phyloP scores from a whole-genome alignment of 2,113 vertebrate species.

The Uria aalge region DNA sequence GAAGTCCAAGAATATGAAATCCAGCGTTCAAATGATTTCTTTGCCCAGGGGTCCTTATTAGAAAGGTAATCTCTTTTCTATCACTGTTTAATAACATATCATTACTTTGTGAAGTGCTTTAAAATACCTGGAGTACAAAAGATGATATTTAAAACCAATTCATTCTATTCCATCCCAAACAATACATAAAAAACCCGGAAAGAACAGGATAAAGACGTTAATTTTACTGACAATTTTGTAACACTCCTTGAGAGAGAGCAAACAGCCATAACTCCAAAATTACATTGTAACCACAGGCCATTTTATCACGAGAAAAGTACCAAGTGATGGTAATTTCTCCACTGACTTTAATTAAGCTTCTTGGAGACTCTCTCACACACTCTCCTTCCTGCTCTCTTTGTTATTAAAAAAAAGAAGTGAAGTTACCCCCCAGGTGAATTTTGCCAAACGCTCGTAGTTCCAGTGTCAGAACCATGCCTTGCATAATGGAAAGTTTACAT shows the following conservation, averaged over 20 bases:
- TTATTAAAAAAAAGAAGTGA: not conserved
- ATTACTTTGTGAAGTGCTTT: slow-evolving; percentile 33
- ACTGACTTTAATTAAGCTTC: slow-evolving; percentile 12
- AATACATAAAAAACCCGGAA: not conserved
- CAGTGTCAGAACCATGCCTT: not conserved
- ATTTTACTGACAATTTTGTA: slow-evolving; percentile 25
- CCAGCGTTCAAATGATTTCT: not conserved
- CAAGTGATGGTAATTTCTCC: not conserved
- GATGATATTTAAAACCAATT: slow-evolving; percentile 25
- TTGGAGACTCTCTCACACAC: not conserved
- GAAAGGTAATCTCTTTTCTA: slow-evolving; percentile 46
- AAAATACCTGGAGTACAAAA: slow-evolving; percentile 27
- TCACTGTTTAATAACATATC: slow-evolving; percentile 38
- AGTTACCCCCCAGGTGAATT: slow-evolving; percentile 6
- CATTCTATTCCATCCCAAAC: not conserved
- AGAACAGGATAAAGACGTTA: not conserved
- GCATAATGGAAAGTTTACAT: slow-evolving; percentile 70
- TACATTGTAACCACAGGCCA: not conserved
- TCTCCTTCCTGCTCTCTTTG: not conserved
- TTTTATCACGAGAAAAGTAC: not conserved
- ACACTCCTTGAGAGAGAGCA: not conserved
- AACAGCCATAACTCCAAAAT: slow-evolving; percentile 18
- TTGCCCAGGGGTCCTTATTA: slow-evolving; percentile 37
- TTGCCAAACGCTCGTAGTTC: not conserved
- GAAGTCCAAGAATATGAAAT: slow-evolving; percentile 17